Base-by-base conservation (phyloP, 2,797 vertebrate species). In the Peromyscus aztecus region DNA sequence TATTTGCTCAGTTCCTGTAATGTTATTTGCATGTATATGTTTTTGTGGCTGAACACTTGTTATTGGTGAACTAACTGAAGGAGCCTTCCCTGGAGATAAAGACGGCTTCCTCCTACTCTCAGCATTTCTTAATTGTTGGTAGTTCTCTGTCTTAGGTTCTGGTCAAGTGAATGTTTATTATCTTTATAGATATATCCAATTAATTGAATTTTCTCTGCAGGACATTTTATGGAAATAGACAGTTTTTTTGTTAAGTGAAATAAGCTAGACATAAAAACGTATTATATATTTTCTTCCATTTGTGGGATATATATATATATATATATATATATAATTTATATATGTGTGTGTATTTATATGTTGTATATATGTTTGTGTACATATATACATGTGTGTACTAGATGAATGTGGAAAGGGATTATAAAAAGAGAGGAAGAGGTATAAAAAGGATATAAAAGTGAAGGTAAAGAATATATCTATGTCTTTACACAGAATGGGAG, bases 371-470 rank as follows among this genome's bases (percentile, higher is more conserved):
- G 11, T 57, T 7, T 40, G 13, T 27, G 4, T 40, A 6, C 17
- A 19, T 40, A 10, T 29, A 4, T 59, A 13, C 59, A 1, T 82
- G 7, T 61, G n/a, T 61, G 7, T 57, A 17, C 7, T 69, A 69
- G 6, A 23, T 5, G 4, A n/a, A 69, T 52, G 2, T 52, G 0
- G 3, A 52, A 52, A 69, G 29, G 11, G 0, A 67, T 23, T 34
- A 49, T 55, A 23, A 6, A 55, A 69, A 52, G 11, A 11, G 7
- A 65, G 13, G 43, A 67, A 34, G 6, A 14, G 17, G 12, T n/a
- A 1, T n/a, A 5, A 24, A 52, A n/a, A 2, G 13, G 23, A 27
- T 13, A 52, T 19, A 17, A 49, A 85, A 4, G 11, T 34, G 13
- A 87, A 40, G 21, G 8, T 37, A n/a, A 52, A 69, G 12, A 71